Evolutionary conservation across 2,888 invertebrate species (phyloP).

Genomic region (Caenorhabditis imperialis): DNA sequence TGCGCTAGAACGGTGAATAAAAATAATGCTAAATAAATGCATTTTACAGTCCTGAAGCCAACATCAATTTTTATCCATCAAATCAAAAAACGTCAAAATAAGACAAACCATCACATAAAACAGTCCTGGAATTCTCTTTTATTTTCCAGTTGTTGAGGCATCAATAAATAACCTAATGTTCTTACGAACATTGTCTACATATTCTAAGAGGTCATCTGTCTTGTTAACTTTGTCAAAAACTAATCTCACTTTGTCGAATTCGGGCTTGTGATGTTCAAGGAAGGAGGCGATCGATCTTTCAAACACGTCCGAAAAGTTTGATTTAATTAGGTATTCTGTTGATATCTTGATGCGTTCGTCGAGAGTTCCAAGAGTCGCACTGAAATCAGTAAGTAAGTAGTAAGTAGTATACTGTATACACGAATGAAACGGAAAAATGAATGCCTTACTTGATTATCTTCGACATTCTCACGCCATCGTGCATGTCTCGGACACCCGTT

Average conservation of each 20-base stretch:
- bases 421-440: slow-evolving; percentile 17
- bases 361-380: slow-evolving; percentile 40
- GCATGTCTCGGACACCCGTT: slow-evolving; percentile 40
- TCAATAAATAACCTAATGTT: slow-evolving; percentile 50
- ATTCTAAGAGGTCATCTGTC: slow-evolving; percentile 47
- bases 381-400: no score
- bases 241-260: slow-evolving; percentile 19
- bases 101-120: slow-evolving; percentile 23
- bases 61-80: slow-evolving; percentile 43
- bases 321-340: slow-evolving; percentile 29
- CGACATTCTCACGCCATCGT: slow-evolving; percentile 43
- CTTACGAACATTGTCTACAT: slow-evolving; percentile 49
- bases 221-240: slow-evolving; percentile 34
- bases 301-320: slow-evolving; percentile 41
- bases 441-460: slow-evolving; percentile 31
- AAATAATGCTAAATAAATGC: no score
- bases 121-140: slow-evolving; percentile 11
- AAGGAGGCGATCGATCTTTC: slow-evolving; percentile 29
- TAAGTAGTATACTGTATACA: slow-evolving; percentile 25
- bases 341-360: slow-evolving; percentile 47
- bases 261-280: slow-evolving; percentile 32
- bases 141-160: no score
- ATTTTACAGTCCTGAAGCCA: no score
- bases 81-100: slow-evolving; percentile 35
- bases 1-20: no score